Conservation (phyloP, 2,888 invertebrate species). For the Automeris io region DNA sequence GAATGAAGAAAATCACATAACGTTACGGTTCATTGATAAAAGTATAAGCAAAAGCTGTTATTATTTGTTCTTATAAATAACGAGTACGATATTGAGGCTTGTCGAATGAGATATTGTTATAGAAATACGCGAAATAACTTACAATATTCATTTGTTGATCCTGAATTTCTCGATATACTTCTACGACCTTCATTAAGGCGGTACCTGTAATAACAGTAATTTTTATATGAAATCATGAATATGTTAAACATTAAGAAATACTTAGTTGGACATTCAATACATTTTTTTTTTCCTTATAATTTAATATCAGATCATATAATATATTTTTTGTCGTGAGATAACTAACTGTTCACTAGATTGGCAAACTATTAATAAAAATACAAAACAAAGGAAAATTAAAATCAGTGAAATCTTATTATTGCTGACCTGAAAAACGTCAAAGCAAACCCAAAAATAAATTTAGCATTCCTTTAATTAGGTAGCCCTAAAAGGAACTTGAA, state of each 20-base stretch:
- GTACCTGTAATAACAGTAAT: constrained; percentile 79
- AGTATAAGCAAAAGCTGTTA: not conserved
- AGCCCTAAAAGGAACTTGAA: constrained; percentile 7
- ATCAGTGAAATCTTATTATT: no score
- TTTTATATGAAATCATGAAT: not conserved
- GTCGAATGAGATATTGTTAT: not conserved
- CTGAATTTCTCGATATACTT: constrained; percentile 95
- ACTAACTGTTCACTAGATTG: no score
- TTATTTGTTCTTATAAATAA: not conserved
- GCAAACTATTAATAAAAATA: no score
- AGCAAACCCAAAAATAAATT: no score
- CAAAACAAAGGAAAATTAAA: no score
- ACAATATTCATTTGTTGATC: constrained; percentile 96
- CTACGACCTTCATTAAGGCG: constrained; percentile 93
- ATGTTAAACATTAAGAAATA: no score
- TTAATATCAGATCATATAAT: no score
- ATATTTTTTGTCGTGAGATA: no score
- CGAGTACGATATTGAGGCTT: not conserved
- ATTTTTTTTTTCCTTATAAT: no score
- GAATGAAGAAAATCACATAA: constrained; percentile 19
- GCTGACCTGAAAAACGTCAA: no score
- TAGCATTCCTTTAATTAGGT: no score
- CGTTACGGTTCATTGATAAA: constrained; percentile 13
- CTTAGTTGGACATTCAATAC: no score
- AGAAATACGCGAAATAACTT: constrained; percentile 64